These are phyloP conservation scores for Phoenoteleia sp. DNA, from an alignment of 2,888 invertebrate genomes.

Conservation along the genomic window DNA sequence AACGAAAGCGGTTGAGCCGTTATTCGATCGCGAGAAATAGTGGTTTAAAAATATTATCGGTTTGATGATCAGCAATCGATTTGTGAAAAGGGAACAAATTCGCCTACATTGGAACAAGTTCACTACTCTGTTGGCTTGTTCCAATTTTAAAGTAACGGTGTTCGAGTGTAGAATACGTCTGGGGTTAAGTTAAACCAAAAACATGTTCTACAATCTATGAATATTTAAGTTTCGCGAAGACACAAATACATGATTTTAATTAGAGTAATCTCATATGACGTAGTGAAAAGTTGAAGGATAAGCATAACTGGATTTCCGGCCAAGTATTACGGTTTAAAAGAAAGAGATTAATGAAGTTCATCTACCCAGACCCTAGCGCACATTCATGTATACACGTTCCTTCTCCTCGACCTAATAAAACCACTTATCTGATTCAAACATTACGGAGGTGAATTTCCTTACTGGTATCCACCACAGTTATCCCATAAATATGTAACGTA, in stretches of 20 bases:
- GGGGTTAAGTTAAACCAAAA: too few species aligned
- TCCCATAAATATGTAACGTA: conserved; percentile 66
- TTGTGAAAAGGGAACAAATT: too few species aligned
- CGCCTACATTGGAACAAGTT: too few species aligned
- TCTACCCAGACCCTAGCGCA: conserved; percentile 31
- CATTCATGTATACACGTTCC: conserved; percentile 35
- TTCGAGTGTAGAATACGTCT: too few species aligned
- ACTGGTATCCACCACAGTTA: conserved; percentile 64
- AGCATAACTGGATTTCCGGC: conserved; percentile 57
- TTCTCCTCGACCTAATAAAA: conserved; percentile 65
- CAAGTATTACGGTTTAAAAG: conserved; percentile 20
- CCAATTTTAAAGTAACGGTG: too few species aligned
- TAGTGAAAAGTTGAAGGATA: conserved; percentile 34
- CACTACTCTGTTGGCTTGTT: too few species aligned
- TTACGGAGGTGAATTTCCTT: conserved; percentile 60
- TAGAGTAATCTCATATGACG: conserved; percentile 39
- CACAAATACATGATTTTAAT: conserved; percentile 30
- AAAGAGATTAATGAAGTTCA: conserved; percentile 60
- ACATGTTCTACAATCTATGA: too few species aligned
- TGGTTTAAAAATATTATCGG: too few species aligned
- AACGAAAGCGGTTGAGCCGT: too few species aligned
- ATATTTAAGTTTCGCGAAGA: not conserved
- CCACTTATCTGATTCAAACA: conserved; percentile 69
- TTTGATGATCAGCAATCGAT: too few species aligned
- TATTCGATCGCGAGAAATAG: too few species aligned